Base-by-base conservation (phyloP, 2,113 vertebrate species). In the Periophthalmus modestus region DNA sequence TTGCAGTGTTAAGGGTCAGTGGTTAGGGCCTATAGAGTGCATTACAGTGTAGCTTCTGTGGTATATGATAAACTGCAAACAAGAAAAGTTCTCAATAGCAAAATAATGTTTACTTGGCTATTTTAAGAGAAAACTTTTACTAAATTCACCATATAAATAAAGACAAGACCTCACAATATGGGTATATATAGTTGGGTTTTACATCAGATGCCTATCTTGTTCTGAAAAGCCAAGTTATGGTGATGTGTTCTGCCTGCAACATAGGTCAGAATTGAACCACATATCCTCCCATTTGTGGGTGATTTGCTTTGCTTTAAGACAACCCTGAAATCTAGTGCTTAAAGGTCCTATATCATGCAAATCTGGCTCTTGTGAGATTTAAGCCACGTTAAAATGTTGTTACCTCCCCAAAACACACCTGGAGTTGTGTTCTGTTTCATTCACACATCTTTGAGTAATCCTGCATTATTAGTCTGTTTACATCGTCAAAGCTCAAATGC, bases 1-100 rank as follows among this genome's bases (percentile, higher is more conserved):
- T 62, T 80, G 79, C 13, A 36, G 79, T 80, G 84, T 90, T 83
- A 80, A 69, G 89, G 90, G 89, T 91, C 91, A 88, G 75, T 79
- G 85, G 84, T 85, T 82, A 82, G 83, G 83, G 67, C 81, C 80
- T 62, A 62, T 82, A 81, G 82, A 85, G 79, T 79, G 70, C 75
- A 90, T 82, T 88, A 88, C 75, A 78, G 58, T 74, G 58, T 76
- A 43, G 4, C 81, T 66, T 73, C 63, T 75, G 66, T 77, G 76
- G 75, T 63, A 5, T 7, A 61, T 87, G 81, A 87, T 82, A 90
- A 90, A 88, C 86, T 24, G 48, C 54, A 36, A 72, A 66, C 74
- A 68, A 84, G 57, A 71, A 73, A 71, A 57, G 72, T 66, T 65
- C 10, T 24, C 77, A 70, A 66, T 19, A 78, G 19, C 69, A 78